Evolutionary conservation across 2,888 invertebrate genomes (phyloP).

Genomic region (Meghimatium bilineatum): DNA sequence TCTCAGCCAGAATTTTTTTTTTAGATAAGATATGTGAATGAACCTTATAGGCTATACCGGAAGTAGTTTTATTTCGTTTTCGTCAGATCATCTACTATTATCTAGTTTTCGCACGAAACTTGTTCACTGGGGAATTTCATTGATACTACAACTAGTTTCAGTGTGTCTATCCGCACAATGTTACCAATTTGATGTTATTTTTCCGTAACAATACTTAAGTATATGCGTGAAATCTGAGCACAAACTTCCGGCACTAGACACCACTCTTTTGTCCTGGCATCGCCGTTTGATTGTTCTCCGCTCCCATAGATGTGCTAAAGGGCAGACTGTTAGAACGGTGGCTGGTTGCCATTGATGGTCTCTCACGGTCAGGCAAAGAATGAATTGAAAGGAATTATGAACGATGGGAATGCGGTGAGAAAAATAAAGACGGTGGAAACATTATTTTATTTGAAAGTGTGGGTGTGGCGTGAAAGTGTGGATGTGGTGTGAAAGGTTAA

Average conservation of each 20-base stretch:
- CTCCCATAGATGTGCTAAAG: neutral
- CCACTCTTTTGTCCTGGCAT: slow-evolving; percentile 3
- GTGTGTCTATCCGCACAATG: too few species aligned
- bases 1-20: too few species aligned
- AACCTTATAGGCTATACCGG: too few species aligned
- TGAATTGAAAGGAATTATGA: neutral
- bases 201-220: slow-evolving; percentile 10
- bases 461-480: neutral
- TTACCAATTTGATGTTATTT: too few species aligned
- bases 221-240: slow-evolving; percentile 41
- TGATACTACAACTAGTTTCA: too few species aligned
- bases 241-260: slow-evolving; percentile 28
- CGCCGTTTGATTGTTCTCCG: neutral
- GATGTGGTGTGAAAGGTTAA: neutral
- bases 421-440: neutral
- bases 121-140: too few species aligned
- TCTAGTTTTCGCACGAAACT: too few species aligned
- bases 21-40: too few species aligned
- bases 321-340: neutral
- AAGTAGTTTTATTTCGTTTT: too few species aligned
- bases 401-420: neutral
- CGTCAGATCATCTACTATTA: too few species aligned
- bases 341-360: neutral
- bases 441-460: neutral
- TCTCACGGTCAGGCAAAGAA: slow-evolving; percentile 2